Conservation (phyloP, 2,113 vertebrate genomes). For the Lepisosteus oculatus region DNA sequence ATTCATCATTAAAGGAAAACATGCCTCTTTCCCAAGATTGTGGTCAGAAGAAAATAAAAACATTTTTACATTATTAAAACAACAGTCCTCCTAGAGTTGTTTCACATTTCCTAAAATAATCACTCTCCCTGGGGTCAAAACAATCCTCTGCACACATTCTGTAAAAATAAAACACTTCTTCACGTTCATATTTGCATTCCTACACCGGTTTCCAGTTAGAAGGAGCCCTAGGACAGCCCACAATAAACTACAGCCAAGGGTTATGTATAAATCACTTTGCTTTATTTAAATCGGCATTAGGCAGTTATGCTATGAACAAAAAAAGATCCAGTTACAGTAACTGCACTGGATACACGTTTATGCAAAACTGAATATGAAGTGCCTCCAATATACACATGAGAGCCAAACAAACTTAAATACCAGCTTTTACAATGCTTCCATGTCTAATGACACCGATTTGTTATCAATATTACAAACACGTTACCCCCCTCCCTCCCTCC, state of each 20-base stretch:
- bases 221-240: neutral
- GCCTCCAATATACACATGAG: conserved; percentile 61
- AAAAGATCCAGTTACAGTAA: conserved; percentile 70
- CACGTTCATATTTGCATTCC: too few species aligned
- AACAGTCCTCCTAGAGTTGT: too few species aligned
- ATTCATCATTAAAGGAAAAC: too few species aligned
- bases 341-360: conserved; percentile 66
- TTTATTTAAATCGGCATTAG: conserved; percentile 81
- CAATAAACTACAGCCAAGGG: conserved; percentile 32
- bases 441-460: conserved; percentile 44
- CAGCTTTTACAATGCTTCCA: conserved; percentile 53
- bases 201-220: too few species aligned
- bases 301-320: conserved; percentile 68
- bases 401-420: conserved; percentile 57
- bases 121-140: too few species aligned
- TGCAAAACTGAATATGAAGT: conserved; percentile 60
- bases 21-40: too few species aligned
- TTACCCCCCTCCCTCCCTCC: conserved; percentile 18
- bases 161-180: too few species aligned
- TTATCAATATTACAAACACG: conserved; percentile 58
- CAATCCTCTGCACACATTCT: too few species aligned
- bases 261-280: conserved; percentile 74
- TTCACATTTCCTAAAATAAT: too few species aligned
- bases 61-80: too few species aligned
- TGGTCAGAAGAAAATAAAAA: too few species aligned